Evolutionary conservation across 2,888 invertebrate species (phyloP).

Genomic region (Anodontia alba): DNA sequence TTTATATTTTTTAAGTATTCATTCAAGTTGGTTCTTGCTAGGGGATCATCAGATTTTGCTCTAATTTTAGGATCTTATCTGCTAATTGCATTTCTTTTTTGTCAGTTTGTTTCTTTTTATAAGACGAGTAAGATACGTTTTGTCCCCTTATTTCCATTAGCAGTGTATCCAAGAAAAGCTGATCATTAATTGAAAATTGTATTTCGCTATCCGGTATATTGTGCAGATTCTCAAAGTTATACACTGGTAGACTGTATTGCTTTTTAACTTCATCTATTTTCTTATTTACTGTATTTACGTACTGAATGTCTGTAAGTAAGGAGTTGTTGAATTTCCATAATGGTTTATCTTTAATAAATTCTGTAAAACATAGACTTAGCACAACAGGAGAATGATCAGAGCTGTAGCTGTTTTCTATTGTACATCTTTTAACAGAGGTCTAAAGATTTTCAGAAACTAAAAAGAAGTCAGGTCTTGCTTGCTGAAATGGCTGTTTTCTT

Average conservation of each 20-base stretch:
- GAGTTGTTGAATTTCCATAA: slow-evolving; percentile 19
- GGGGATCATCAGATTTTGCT: too few relatives aligned
- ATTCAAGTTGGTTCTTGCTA: too few relatives aligned
- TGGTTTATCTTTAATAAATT: slow-evolving; percentile 5
- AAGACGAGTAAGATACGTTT: slow-evolving; percentile 21
- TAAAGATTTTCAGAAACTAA: slow-evolving; percentile 13
- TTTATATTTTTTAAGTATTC: too few relatives aligned
- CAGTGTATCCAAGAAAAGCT: too few relatives aligned
- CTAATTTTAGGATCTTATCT: too few relatives aligned
- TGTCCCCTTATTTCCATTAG: slow-evolving; percentile 20
- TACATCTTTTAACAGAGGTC: slow-evolving; percentile 2
- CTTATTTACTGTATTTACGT: slow-evolving; percentile 16
- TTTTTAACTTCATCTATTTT: slow-evolving; percentile 6
- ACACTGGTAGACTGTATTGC: slow-evolving; percentile 18
- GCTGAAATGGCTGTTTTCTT: slow-evolving; percentile 5
- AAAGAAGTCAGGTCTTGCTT: slow-evolving; percentile 20
- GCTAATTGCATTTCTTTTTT: neutral
- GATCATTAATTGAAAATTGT: too few relatives aligned
- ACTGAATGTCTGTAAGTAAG: slow-evolving; percentile 8
- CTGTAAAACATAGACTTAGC: neutral
- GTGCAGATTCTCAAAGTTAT: too few relatives aligned
- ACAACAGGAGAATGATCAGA: slow-evolving; percentile 10
- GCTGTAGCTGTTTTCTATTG: neutral
- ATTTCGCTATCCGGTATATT: too few relatives aligned
- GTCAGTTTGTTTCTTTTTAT: too few relatives aligned